Percentiles rank a stretch among this genome's conserved stretches.
phyloP scores from a whole-genome alignment of 2,888 invertebrate genomes.

The Oscheius sp. region DNA sequence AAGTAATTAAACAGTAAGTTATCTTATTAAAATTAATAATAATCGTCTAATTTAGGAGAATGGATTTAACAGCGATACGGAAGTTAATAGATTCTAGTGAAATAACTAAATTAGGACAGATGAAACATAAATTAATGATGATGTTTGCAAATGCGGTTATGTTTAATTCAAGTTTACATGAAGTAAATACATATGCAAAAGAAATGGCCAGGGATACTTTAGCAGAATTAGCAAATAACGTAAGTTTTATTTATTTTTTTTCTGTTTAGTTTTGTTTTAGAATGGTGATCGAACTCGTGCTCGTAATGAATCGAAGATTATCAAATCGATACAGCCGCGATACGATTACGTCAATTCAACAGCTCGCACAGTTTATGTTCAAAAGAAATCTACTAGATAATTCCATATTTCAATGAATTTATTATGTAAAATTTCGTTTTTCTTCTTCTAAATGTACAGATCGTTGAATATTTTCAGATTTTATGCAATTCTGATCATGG shows the following conservation, averaged over 20 bases:
- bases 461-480: too few species aligned
- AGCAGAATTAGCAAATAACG: constrained; percentile 26
- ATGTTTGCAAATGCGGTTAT: constrained; percentile 94
- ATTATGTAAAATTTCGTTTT: too few species aligned
- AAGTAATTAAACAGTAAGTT: constrained; percentile 78
- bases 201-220: constrained; percentile 83
- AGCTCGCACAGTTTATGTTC: too few species aligned
- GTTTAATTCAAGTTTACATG: constrained; percentile 88
- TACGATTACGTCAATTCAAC: too few species aligned
- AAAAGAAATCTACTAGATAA: too few species aligned
- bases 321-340: too few species aligned
- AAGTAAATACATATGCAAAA: constrained; percentile 85
- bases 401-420: too few species aligned
- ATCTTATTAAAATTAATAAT: not conserved
- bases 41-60: constrained; percentile 17
- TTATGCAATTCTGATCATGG: not conserved
- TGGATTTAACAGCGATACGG: constrained; percentile 78
- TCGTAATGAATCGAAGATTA: too few species aligned
- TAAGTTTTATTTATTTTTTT: constrained; percentile 5
- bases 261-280: too few species aligned
- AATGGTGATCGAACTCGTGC: too few species aligned
- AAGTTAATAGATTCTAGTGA: constrained; percentile 87
- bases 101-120: constrained; percentile 85
- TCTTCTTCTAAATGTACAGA: too few species aligned
- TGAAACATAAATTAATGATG: constrained; percentile 86